Evolutionary conservation across 92 coral and sea anemone species (phyloP), one percentile per base, ranked within the genome.

Genomic region (Micromussa lordhowensis): DNA sequence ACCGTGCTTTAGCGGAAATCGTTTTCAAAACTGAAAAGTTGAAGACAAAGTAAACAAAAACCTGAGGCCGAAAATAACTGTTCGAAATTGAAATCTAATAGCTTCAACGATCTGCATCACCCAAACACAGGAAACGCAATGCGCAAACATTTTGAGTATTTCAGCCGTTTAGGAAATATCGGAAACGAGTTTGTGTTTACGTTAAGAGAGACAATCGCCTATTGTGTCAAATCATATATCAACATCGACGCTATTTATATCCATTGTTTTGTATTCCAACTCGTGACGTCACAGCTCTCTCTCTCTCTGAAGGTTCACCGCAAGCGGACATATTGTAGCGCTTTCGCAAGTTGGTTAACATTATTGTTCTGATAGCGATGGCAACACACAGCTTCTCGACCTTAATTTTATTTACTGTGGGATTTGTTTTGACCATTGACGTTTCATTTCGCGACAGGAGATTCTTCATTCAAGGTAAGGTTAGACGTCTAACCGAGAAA

Each of bases 401-500:
- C 68, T 66, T 66, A 32, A 14, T 5, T 48, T 18, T 78, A 68
- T 35, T 86, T 5, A 0, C 51, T 9, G 26, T n/a, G 3, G 88
- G 30, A 28, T 2, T 84, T 84, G 72, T 84, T 34, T 86, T 77
- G 21, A 26, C 83, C 0, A 61, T 29, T 31, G 83, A 44, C 2
- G 35, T 86, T 44, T 26, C 53, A 0, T 48, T 77, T 68, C 24
- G 68, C 24, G 22, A 26, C 57, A 57, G 13, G 72, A 14, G n/a
- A 21, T 35, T 18, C 29, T 26, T 77, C 31, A 77, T 68, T 66
- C 68, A 86, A 64, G 89, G 89, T 86, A 86, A 68, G 44, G 28
- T 9, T 8, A 9, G 51, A 44, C 51, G 51, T 44, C 12, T 5
- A 9, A 44, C 51, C 12, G 51, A 44, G 51, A 44, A 44, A 8